Percentiles rank a stretch among this genome's conserved stretches.
Conservation (phyloP, 2,113 vertebrate genomes). For the Columba janthina region DNA sequence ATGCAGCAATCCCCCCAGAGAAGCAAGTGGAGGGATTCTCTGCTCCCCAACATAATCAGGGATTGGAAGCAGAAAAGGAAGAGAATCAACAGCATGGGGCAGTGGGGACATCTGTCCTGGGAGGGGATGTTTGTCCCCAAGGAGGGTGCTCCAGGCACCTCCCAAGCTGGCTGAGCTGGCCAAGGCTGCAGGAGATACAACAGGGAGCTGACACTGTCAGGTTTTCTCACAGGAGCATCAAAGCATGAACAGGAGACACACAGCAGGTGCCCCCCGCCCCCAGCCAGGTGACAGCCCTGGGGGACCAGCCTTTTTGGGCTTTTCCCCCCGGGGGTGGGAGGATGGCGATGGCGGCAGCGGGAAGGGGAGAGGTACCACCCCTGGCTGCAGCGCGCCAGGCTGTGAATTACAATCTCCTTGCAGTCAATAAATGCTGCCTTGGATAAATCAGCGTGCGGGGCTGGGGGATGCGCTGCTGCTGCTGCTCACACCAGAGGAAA, state of each 20-base stretch:
- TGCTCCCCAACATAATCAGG: not conserved
- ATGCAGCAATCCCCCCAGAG: not conserved
- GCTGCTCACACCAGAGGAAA: not conserved
- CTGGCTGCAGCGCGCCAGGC: not conserved
- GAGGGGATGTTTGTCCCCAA: rapidly evolving
- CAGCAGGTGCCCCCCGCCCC: not conserved
- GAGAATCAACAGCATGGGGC: rapidly evolving
- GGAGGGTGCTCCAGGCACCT: not conserved
- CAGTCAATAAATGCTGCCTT: not conserved
- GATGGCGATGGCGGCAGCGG: not conserved
- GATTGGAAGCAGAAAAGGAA: not conserved
- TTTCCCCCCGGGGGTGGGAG: not conserved
- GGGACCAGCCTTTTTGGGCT: not conserved
- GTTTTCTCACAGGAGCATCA: not conserved
- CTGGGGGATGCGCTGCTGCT: not conserved
- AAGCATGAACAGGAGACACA: too few relatives aligned
- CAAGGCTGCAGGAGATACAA: not conserved
- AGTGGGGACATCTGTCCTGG: too few relatives aligned
- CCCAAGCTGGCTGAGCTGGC: not conserved
- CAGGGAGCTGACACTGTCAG: rapidly evolving
- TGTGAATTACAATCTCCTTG: not conserved
- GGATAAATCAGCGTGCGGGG: not conserved
- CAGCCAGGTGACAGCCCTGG: not conserved
- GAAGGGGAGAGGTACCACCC: not conserved
- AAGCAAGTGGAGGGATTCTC: not conserved